A percentile compares a stretch with the other conserved stretches of the same genome.
Conservation (phyloP, 1,140 invertebrate genomes). For the Bombus polaris region DNA sequence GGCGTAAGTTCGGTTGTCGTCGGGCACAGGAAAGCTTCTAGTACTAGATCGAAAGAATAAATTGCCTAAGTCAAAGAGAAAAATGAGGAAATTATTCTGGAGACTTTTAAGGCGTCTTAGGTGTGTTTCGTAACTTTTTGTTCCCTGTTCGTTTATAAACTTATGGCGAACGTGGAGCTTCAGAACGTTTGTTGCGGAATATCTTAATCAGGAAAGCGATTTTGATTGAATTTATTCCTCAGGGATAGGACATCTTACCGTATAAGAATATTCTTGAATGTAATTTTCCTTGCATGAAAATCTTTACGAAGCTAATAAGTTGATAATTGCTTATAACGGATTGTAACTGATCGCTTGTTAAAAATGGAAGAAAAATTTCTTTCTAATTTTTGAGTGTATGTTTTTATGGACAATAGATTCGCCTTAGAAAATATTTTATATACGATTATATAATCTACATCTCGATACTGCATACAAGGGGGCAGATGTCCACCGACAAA, state of each 20-base stretch:
- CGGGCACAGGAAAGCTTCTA: constrained; percentile 18
- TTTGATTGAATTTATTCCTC: neutral
- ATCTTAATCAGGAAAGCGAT: neutral
- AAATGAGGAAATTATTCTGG: constrained; percentile 68
- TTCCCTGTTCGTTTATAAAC: neutral
- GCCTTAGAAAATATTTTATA: constrained; percentile 5
- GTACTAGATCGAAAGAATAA: constrained; percentile 57
- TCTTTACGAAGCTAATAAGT: too few species aligned
- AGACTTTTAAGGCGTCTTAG: constrained; percentile 24
- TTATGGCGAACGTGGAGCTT: neutral
- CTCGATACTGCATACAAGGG: neutral
- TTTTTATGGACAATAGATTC: neutral
- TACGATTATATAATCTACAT: constrained; percentile 32
- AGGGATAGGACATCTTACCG: too few species aligned
- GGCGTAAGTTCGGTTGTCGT: constrained; percentile 28
- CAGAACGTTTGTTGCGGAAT: neutral
- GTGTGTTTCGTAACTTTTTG: neutral
- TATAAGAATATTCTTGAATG: too few species aligned
- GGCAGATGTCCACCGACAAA: constrained; percentile 34
- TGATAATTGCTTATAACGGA: too few species aligned
- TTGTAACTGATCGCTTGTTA: too few species aligned
- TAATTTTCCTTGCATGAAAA: too few species aligned
- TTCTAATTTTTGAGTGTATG: too few species aligned
- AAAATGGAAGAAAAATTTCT: too few species aligned
- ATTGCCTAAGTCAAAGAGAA: constrained; percentile 61